phyloP scores from a whole-genome alignment of 2,113 vertebrate species.

The Neolamprologus hecqui region DNA sequence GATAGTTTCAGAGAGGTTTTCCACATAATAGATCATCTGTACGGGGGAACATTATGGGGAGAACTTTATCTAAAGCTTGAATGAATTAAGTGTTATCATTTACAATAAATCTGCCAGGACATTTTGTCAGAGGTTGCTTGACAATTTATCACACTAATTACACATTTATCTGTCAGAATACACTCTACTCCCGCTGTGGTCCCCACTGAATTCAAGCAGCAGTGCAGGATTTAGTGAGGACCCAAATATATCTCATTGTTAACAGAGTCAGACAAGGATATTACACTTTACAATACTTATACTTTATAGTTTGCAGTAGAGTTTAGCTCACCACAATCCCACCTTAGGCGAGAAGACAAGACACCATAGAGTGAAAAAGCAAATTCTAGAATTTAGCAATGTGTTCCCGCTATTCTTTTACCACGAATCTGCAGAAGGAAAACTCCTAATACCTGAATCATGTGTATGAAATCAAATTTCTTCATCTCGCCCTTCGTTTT shows the following conservation, averaged over 20 bases:
- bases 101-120: not conserved
- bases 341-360: not conserved
- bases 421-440: not conserved
- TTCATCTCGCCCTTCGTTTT: slow-evolving; percentile 63
- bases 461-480: slow-evolving; percentile 86
- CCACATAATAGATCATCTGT: slow-evolving; percentile 75
- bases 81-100: not conserved
- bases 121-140: not conserved
- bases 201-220: not conserved
- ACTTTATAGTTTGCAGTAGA: not conserved
- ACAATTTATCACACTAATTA: not conserved
- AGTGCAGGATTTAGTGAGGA: not conserved
- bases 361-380: not conserved
- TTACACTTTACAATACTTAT: not conserved
- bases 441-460: slow-evolving; percentile 79
- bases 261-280: not conserved
- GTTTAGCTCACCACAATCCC: not conserved
- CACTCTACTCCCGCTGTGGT: not conserved
- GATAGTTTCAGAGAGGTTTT: slow-evolving; percentile 59
- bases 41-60: not conserved
- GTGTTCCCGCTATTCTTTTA: not conserved
- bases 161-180: not conserved
- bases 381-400: not conserved
- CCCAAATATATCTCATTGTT: not conserved
- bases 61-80: not conserved